A percentile compares a stretch with the other conserved stretches of the same genome.
phyloP scores from a whole-genome alignment of 2,797 vertebrate species.

The Xiphorhynchus erythropygius region DNA sequence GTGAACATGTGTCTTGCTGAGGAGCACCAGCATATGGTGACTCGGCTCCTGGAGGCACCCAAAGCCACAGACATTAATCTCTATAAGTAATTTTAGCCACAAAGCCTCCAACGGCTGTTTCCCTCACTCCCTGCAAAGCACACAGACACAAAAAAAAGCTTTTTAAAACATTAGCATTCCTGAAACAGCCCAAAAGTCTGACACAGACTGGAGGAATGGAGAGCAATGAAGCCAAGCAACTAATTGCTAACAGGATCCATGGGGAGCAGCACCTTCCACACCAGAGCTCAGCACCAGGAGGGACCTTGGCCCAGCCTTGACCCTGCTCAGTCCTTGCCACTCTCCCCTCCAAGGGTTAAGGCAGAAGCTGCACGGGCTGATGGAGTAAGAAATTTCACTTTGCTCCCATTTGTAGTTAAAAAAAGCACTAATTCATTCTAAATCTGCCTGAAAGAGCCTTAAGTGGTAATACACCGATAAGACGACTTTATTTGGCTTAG shows the following conservation, averaged over 20 bases:
- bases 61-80: slow-evolving; percentile 67
- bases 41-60: slow-evolving; percentile 56
- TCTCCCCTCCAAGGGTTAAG: background rate
- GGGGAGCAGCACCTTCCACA: background rate
- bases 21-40: slow-evolving; percentile 13
- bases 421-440: slow-evolving; percentile 68
- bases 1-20: background rate
- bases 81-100: slow-evolving; percentile 70
- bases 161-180: slow-evolving; percentile 44
- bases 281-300: background rate
- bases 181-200: slow-evolving; percentile 11
- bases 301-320: background rate
- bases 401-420: slow-evolving; percentile 46
- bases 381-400: slow-evolving; percentile 38
- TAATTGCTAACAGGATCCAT: slow-evolving; percentile 1
- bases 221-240: slow-evolving; percentile 51
- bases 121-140: background rate
- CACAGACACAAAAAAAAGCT: background rate
- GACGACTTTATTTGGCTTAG: slow-evolving; percentile 62
- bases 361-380: background rate
- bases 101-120: slow-evolving; percentile 41
- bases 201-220: background rate
- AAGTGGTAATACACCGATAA: slow-evolving; percentile 59
- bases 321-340: fast-evolving
- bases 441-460: slow-evolving; percentile 68